These are phyloP conservation scores for Stegophylla sp. DNA, from an alignment of 2,888 invertebrate species.

Conservation along the genomic window DNA sequence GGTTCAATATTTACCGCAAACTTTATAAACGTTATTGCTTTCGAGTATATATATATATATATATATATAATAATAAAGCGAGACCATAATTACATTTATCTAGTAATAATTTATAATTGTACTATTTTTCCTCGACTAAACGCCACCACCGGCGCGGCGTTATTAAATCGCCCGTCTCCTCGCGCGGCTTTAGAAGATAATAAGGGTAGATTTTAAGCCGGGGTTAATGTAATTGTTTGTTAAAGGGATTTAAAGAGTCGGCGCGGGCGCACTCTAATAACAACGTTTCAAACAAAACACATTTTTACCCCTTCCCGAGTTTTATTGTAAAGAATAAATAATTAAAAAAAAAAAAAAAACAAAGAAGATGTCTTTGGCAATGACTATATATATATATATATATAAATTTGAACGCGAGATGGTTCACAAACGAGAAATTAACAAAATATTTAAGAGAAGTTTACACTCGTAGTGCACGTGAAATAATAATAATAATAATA, in stretches of 20 bases:
- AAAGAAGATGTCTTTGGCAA: neutral
- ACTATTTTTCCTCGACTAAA: neutral
- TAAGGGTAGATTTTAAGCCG: conserved; percentile 16
- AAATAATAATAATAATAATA: neutral
- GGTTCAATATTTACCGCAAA: conserved; percentile 6
- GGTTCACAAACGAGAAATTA: neutral
- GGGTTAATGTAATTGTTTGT: conserved; percentile 42
- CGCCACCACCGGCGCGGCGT: too few relatives aligned
- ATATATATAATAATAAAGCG: too few relatives aligned
- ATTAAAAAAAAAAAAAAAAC: neutral
- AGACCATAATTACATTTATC: conserved; percentile 13
- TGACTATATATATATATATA: too few relatives aligned
- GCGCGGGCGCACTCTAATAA: conserved; percentile 11
- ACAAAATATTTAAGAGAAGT: conserved; percentile 1
- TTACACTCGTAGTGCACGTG: neutral
- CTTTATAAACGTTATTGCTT: conserved; percentile 31
- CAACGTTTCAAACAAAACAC: conserved; percentile 22
- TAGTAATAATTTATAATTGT: conserved; percentile 9
- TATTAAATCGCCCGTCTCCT: conserved; percentile 35
- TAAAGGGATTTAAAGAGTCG: conserved; percentile 19
- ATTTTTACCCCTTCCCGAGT: conserved; percentile 8
- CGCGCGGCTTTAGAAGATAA: conserved; percentile 31
- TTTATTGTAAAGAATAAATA: conserved; percentile 12
- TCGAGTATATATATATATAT: too few relatives aligned
- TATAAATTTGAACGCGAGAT: neutral